These are phyloP conservation scores for Acrocyrtus sp. DNA, from an alignment of 2,888 invertebrate species.

Conservation along the genomic window DNA sequence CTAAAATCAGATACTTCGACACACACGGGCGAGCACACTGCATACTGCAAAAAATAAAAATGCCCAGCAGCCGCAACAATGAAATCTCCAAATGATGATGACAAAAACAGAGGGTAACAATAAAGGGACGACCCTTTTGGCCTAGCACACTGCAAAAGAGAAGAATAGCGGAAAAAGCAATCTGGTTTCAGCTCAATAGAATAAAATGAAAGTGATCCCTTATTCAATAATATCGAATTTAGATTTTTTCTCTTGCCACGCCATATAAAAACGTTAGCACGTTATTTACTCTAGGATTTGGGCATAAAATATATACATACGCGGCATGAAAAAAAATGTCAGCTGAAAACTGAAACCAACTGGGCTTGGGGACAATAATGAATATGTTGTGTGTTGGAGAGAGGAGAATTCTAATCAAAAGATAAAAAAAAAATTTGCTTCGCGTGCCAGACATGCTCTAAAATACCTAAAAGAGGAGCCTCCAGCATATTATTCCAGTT, in stretches of 20 bases:
- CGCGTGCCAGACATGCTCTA: too few species aligned
- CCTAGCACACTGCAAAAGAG: too few species aligned
- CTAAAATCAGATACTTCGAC: conserved; percentile 19
- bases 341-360: conserved; percentile 23
- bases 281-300: conserved; percentile 27
- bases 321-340: conserved; percentile 16
- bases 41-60: conserved; percentile 10
- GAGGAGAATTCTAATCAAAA: too few species aligned
- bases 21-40: conserved; percentile 5
- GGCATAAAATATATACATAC: too few species aligned
- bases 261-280: conserved; percentile 14
- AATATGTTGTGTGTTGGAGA: too few species aligned
- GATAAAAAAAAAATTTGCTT: too few species aligned
- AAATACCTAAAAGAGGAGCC: too few species aligned
- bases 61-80: conserved; percentile 38
- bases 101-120: conserved; percentile 45
- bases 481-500: too few species aligned
- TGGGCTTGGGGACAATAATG: conserved; percentile 2
- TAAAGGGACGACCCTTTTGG: conserved; percentile 44
- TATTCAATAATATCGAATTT: neutral
- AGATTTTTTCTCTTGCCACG: too few species aligned
- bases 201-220: conserved; percentile 17
- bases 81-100: conserved; percentile 16
- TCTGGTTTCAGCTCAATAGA: neutral
- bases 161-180: conserved; percentile 17